phyloP scores from a whole-genome alignment of 2,888 invertebrate species.

The Aphodius sticticus region DNA sequence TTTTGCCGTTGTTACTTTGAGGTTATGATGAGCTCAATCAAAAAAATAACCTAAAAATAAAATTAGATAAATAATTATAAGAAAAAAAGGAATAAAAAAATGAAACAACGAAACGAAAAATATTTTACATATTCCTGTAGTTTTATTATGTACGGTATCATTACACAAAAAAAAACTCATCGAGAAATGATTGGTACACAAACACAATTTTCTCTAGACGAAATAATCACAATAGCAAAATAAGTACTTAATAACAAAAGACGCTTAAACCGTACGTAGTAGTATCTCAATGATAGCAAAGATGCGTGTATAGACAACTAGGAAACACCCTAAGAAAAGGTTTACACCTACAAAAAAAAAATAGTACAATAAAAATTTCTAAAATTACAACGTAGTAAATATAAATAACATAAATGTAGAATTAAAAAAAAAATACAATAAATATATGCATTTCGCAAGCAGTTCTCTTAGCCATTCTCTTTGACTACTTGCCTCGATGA shows the following conservation, averaged over 20 bases:
- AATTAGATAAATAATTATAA: background rate
- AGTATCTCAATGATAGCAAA: background rate
- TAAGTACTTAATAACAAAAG: background rate
- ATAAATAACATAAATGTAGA: constrained; percentile 7
- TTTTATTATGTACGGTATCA: background rate
- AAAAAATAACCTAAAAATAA: too few species aligned
- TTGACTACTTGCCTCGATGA: background rate
- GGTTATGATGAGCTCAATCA: too few species aligned
- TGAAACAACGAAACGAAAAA: background rate
- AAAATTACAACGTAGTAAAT: background rate
- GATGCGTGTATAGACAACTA: background rate
- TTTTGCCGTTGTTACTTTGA: too few species aligned
- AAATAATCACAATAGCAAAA: constrained; percentile 4
- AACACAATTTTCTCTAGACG: background rate
- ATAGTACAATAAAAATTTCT: background rate
- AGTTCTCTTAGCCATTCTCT: background rate
- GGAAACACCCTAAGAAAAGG: background rate
- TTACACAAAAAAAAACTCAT: background rate
- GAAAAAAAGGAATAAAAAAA: background rate
- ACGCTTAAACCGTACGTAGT: background rate
- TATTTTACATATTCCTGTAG: background rate
- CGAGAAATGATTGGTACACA: background rate
- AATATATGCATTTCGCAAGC: constrained; percentile 8
- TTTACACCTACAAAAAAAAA: background rate
- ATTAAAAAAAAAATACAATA: constrained; percentile 19